phyloP scores from a whole-genome alignment of 2,797 vertebrate genomes.

The Pipistrellus kuhlii region DNA sequence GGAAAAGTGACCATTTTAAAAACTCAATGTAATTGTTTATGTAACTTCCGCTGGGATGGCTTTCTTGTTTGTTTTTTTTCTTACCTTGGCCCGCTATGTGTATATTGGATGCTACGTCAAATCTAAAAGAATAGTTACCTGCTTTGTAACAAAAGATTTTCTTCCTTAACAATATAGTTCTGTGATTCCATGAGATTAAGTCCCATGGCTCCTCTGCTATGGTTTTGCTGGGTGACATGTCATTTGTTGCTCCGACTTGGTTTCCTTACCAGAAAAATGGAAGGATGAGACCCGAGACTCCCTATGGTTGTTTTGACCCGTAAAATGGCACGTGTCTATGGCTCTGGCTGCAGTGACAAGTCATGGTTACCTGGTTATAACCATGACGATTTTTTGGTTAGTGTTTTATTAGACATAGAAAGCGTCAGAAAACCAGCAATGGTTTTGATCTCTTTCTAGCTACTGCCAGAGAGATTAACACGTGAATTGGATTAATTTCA shows the following conservation, averaged over 20 bases:
- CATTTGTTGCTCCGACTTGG: neutral
- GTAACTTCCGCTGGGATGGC: neutral
- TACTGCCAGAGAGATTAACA: conserved; percentile 67
- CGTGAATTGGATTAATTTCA: conserved; percentile 68
- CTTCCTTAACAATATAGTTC: neutral
- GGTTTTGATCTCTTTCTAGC: conserved; percentile 66
- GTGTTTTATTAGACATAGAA: conserved; percentile 56
- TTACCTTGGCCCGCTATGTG: neutral
- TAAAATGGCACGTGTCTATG: neutral
- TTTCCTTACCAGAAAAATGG: neutral
- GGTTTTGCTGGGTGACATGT: neutral
- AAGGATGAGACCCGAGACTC: neutral
- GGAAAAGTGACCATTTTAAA: neutral
- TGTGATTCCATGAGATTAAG: neutral
- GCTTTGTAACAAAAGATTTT: neutral
- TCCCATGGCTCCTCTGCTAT: neutral
- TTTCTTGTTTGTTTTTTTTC: neutral
- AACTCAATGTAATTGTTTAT: neutral
- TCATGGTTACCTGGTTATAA: neutral
- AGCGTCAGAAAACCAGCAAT: conserved; percentile 58
- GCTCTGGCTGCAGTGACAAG: neutral
- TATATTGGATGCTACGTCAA: neutral
- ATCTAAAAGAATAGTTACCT: neutral
- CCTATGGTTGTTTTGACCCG: neutral
- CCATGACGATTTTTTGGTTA: neutral